Conservation (phyloP, 2,797 vertebrate species). For the Vireo griseus region DNA sequence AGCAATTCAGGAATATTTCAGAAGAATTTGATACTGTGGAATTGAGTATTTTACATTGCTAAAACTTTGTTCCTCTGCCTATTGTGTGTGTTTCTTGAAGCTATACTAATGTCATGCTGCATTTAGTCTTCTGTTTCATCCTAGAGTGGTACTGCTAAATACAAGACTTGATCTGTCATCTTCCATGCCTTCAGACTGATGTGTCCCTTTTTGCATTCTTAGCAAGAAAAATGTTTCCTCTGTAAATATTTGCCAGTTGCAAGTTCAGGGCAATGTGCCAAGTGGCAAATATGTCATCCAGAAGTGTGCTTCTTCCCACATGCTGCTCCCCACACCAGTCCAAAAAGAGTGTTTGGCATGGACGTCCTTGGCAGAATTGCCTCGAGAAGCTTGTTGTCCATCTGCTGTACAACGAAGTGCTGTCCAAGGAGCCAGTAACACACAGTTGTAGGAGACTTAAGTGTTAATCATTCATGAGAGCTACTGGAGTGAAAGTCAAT, state of each 20-base stretch:
- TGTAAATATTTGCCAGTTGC: neutral
- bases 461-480: neutral
- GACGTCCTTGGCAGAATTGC: neutral
- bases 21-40: neutral
- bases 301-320: neutral
- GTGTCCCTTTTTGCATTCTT: neutral
- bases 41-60: neutral
- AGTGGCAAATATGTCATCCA: neutral
- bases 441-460: neutral
- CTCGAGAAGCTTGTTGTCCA: neutral
- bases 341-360: neutral
- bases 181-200: neutral
- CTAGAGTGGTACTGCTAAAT: neutral
- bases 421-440: neutral
- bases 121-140: neutral
- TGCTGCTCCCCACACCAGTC: neutral
- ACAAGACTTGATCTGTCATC: neutral
- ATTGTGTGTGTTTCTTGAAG: neutral
- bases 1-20: neutral
- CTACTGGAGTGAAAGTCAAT: constrained; percentile 7
- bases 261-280: neutral
- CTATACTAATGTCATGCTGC: neutral
- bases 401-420: neutral
- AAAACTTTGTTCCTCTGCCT: neutral
- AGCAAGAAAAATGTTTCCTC: neutral